Percentiles rank a stretch among this genome's conserved stretches.
Evolutionary conservation across 2,113 vertebrate genomes (phyloP).

Genomic region (Isurus oxyrinchus): DNA sequence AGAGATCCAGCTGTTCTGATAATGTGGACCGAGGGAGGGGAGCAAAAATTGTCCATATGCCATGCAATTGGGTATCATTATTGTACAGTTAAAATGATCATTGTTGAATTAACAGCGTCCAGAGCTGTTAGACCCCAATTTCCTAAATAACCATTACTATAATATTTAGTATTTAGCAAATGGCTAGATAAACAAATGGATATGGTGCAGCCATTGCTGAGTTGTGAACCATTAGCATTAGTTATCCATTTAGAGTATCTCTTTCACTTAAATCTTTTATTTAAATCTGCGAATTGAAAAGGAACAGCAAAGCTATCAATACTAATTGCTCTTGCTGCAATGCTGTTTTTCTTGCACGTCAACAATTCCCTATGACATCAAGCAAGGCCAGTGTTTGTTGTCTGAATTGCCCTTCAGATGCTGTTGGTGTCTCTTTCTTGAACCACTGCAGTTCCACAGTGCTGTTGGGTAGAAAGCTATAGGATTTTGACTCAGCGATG

Average conservation of each 20-base stretch:
- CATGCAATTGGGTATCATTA: conserved; percentile 68
- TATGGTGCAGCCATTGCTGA: not conserved
- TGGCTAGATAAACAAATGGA: not conserved
- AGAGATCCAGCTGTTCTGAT: conserved; percentile 90
- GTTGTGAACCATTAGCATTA: not conserved
- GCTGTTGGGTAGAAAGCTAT: too few species aligned
- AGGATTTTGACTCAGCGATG: too few species aligned
- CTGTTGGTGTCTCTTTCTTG: too few species aligned
- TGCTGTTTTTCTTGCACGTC: too few species aligned
- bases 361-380: not conserved
- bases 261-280: not conserved
- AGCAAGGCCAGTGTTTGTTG: not conserved
- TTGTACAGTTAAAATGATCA: conserved; percentile 47
- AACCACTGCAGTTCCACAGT: too few species aligned
- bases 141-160: conserved; percentile 39
- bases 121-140: conserved; percentile 48
- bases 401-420: too few species aligned
- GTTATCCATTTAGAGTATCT: not conserved
- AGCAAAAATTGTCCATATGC: conserved; percentile 92
- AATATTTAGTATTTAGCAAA: not conserved
- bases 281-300: not conserved
- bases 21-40: conserved; percentile 69
- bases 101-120: conserved; percentile 55
- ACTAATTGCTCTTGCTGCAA: not conserved
- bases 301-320: not conserved